A percentile compares a stretch with the other conserved stretches of the same genome.
Conservation (phyloP, 2,113 vertebrate species). For the Gyps fulvus region DNA sequence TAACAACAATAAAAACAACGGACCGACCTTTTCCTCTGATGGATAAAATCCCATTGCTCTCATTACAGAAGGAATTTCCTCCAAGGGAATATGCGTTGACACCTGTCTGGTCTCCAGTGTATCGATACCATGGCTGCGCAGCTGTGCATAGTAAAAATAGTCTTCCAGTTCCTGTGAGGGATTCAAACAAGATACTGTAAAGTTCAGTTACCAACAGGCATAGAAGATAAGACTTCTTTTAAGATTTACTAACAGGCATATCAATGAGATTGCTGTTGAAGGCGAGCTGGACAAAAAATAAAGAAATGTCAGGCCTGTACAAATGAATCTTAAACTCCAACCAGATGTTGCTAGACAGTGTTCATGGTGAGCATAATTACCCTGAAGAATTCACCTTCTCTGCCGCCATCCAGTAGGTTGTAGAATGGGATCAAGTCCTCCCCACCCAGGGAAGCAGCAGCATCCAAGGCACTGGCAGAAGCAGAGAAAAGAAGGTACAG, state of each 20-base stretch:
- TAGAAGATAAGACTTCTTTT: neutral
- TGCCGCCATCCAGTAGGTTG: constrained; percentile 83
- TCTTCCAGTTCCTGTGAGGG: constrained; percentile 86
- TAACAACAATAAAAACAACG: neutral
- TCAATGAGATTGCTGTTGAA: neutral
- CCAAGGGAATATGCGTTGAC: constrained; percentile 80
- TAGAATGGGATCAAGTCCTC: constrained; percentile 87
- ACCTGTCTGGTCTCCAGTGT: constrained; percentile 79
- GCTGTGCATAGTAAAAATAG: constrained; percentile 90
- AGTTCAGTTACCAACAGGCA: neutral
- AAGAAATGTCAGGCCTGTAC: neutral
- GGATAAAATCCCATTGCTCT: constrained; percentile 89
- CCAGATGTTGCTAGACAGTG: neutral
- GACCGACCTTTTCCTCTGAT: constrained; percentile 85
- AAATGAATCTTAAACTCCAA: neutral
- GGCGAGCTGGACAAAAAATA: neutral
- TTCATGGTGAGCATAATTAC: constrained; percentile 64
- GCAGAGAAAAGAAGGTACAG: neutral
- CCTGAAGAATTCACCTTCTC: constrained; percentile 84
- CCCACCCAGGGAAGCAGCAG: constrained; percentile 82
- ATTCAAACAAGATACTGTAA: neutral
- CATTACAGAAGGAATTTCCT: constrained; percentile 87
- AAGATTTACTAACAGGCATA: neutral
- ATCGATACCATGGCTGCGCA: constrained; percentile 77
- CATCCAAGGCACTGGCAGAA: constrained; percentile 82